Percentiles rank a stretch among this genome's conserved stretches.
These are phyloP conservation scores for Cantharis nigra DNA, from an alignment of 2,888 invertebrate species.

Conservation along the genomic window DNA sequence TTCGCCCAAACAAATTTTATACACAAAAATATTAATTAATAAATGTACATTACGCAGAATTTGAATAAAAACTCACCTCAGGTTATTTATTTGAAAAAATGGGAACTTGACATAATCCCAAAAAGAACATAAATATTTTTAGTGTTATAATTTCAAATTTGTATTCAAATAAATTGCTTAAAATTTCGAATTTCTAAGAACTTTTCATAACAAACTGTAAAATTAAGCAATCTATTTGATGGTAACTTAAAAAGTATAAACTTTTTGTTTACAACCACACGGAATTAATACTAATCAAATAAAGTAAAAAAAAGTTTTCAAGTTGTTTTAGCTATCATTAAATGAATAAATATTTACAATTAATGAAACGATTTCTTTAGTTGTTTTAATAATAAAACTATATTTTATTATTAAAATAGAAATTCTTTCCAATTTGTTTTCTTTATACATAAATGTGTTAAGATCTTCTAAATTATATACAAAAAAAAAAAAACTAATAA, in stretches of 20 bases:
- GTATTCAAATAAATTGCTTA: neutral
- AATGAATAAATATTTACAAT: conserved; percentile 5
- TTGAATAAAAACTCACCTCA: conserved; percentile 11
- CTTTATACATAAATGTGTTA: neutral
- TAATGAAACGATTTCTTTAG: neutral
- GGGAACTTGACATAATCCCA: neutral
- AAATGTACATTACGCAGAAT: conserved; percentile 1
- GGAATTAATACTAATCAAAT: neutral
- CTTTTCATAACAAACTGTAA: neutral
- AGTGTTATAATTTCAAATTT: neutral
- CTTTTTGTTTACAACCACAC: conserved; percentile 3
- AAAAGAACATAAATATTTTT: neutral
- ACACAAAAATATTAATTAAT: conserved; percentile 1
- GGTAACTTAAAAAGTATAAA: conserved; percentile 14
- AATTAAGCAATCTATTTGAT: conserved; percentile 17
- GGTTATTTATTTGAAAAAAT: neutral
- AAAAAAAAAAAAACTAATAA: conserved; percentile 9
- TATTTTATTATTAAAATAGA: conserved; percentile 3
- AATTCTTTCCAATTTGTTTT: neutral
- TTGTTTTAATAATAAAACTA: conserved; percentile 2
- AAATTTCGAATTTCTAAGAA: neutral
- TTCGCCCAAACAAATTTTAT: conserved; percentile 4
- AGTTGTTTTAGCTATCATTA: neutral
- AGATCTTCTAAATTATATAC: conserved; percentile 6
- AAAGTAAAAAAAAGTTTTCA: neutral